A percentile compares a stretch with the other conserved stretches of the same genome.
Conservation (phyloP, 2,113 vertebrate genomes). For the Carassius carassius region DNA sequence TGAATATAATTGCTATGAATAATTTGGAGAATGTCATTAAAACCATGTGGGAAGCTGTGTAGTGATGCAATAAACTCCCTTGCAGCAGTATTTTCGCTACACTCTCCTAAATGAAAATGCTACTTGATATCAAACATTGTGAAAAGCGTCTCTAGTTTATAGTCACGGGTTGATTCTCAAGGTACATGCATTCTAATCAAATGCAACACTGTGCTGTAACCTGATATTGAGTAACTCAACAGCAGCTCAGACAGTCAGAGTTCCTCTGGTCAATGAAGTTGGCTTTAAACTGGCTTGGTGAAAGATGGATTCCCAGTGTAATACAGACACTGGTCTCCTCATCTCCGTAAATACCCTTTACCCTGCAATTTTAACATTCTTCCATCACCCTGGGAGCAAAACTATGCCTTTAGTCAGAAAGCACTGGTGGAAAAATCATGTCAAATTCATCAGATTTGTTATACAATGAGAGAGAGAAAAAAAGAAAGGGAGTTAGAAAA, state of each 20-base stretch:
- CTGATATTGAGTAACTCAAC: conserved; percentile 37
- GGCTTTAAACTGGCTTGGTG: conserved; percentile 25
- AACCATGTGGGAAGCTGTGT: not conserved
- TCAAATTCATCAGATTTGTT: conserved; percentile 24
- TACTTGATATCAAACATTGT: not conserved
- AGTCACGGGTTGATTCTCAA: not conserved
- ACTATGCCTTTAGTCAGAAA: not conserved
- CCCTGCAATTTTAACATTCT: conserved; percentile 25
- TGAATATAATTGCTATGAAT: not conserved
- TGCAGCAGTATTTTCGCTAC: not conserved
- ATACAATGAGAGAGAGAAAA: not conserved
- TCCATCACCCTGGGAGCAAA: conserved; percentile 15
- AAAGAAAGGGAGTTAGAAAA: not conserved
- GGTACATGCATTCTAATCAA: not conserved
- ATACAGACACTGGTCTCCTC: conserved; percentile 1
- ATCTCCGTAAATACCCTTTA: conserved; percentile 32
- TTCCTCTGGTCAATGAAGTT: conserved; percentile 16
- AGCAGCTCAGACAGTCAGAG: not conserved
- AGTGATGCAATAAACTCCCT: not conserved
- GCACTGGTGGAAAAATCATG: not conserved
- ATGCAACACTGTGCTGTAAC: conserved; percentile 4
- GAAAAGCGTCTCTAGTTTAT: not conserved
- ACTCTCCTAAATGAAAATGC: not conserved
- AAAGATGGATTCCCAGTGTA: conserved; percentile 22
- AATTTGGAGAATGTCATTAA: not conserved